Evolutionary conservation across 2,888 invertebrate species (phyloP).

Genomic region (Acanthosepion esculentum): DNA sequence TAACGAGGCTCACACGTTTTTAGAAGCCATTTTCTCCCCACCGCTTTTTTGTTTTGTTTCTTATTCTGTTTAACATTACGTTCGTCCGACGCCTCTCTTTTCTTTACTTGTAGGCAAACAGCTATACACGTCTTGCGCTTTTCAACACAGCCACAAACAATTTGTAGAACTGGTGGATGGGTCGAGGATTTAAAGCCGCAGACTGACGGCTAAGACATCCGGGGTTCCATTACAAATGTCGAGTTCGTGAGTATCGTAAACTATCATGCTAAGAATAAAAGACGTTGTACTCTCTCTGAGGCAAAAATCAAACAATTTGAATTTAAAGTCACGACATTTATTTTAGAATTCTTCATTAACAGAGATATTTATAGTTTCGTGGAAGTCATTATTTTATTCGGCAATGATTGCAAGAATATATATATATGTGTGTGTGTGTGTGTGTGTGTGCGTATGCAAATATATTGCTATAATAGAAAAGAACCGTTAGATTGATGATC

Average conservation of each 20-base stretch:
- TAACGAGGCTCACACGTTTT: not conserved
- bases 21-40: not conserved
- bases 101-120: not conserved
- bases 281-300: not conserved
- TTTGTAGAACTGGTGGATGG: not conserved
- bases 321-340: too few relatives aligned
- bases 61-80: not conserved
- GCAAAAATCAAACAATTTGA: not conserved
- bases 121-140: not conserved
- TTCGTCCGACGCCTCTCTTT: not conserved
- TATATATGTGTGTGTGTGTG: too few relatives aligned
- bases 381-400: too few relatives aligned
- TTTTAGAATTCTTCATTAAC: too few relatives aligned
- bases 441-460: too few relatives aligned
- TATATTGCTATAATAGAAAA: too few relatives aligned
- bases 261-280: not conserved
- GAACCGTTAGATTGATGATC: too few relatives aligned
- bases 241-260: not conserved
- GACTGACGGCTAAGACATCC: not conserved
- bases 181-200: not conserved
- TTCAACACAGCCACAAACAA: constrained; percentile 20
- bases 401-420: too few relatives aligned
- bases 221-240: not conserved
- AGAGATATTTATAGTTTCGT: too few relatives aligned
- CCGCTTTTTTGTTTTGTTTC: not conserved